A percentile compares a stretch with the other conserved stretches of the same genome.
These are phyloP conservation scores for Mongoloraphidia duomilia DNA, from an alignment of 2,888 invertebrate species.

Conservation along the genomic window DNA sequence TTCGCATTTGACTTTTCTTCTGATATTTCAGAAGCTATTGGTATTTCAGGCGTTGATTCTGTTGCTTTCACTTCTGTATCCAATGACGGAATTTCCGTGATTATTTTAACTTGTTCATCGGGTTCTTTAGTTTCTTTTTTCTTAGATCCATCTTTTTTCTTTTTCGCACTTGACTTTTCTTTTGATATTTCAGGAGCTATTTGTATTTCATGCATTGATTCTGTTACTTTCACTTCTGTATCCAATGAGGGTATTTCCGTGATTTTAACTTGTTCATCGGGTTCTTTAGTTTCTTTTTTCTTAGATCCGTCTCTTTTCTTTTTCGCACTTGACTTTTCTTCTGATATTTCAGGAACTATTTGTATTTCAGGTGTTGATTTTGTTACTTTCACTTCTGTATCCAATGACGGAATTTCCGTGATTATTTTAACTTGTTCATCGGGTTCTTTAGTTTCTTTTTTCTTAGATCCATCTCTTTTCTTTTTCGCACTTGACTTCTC, in stretches of 20 bases:
- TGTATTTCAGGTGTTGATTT: too few species aligned
- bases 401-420: neutral
- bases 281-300: too few species aligned
- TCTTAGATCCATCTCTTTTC: too few species aligned
- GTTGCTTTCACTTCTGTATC: slow-evolving; percentile 2
- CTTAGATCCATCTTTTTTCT: slow-evolving; percentile 3
- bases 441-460: too few species aligned
- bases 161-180: neutral
- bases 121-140: slow-evolving; percentile 6
- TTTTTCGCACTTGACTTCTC: too few species aligned
- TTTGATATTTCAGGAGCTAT: neutral
- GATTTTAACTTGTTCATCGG: neutral
- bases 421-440: neutral
- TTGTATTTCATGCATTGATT: too few species aligned
- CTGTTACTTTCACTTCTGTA: too few species aligned
- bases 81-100: neutral
- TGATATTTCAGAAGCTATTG: neutral
- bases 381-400: too few species aligned
- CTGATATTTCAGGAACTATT: too few species aligned
- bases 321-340: too few species aligned
- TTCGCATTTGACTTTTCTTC: neutral
- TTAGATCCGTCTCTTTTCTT: too few species aligned
- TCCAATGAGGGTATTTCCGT: neutral
- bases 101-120: neutral
- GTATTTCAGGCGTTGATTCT: slow-evolving; percentile 5